Base-by-base conservation (phyloP, 2,888 invertebrate genomes). In the Desoria tigrina region DNA sequence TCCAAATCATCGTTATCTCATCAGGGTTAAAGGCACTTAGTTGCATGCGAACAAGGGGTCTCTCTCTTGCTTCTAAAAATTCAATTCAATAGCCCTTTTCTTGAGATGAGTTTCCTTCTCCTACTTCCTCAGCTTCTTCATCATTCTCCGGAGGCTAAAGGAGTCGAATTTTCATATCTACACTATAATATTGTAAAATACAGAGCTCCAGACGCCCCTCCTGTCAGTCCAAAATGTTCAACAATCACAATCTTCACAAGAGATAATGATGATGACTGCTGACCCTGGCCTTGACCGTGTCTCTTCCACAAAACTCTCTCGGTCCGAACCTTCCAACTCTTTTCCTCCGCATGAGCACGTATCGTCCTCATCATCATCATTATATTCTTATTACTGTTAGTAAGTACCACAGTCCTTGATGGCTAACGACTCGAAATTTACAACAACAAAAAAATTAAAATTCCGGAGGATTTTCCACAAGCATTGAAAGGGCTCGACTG, bases 1-100 rank as follows among this genome's bases (percentile, higher is more conserved):
- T 62, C 62, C 49, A 49, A 62, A 62, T 62, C 62, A 62, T 56
- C 55, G 62, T 62, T 62, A 56, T 62, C 62, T 56, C 56, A 62
- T 62, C 56, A 62, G 56, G 62, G 49, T 42, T 61, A 53, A 37
- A 54, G 54, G 60, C 60, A 60, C 60, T 60, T 60, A 51, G 37
- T 45, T 45, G 21, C 45, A 45, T 45, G 45, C 45, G 45, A 45
- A 45, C 45, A 45, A 45, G 45, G 45, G 4, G 16, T 45, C 45
- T 45, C 51, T 51, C 51, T 14, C 26, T 51, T n/a, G n/a, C n/a
- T n/a, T 32, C 14, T 7, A 51, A 51, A 51, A 51, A 51, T 51
- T 51, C 26, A 51, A 51, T 51, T 51, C 51, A 51, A 51, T 24
- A 24, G 26, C 26, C 45, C 21, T 45, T 45, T 45, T 45, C 21